Base-by-base conservation (phyloP, 2,797 vertebrate species). In the Brachymystax lenok region DNA sequence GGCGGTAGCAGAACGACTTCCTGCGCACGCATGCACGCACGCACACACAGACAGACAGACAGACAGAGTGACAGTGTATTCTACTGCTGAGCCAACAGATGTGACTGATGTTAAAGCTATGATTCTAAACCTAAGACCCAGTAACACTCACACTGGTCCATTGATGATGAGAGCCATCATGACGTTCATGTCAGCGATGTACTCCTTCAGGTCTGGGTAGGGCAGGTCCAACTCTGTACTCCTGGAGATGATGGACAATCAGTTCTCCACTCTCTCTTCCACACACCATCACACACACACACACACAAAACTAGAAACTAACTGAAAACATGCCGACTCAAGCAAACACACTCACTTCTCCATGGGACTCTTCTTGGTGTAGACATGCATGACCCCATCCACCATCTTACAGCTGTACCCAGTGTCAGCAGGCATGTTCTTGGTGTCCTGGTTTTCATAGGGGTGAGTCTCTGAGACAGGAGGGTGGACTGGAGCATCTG, bases 1-100 rank as follows among this genome's bases (percentile, higher is more conserved):
- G 96, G 2, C 98, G 96, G 88, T 99, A 99, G 91, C 98, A 99
- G 92, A 99, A 99, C 1, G 97, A 99, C 90, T 99, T 99, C 91
- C 98, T 99, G 92, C 52, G 1, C 54, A 7, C 54, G 1, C 54
- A 56, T 8, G 24, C 56, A 61, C n/a, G 3, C 56, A 12, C 59
- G 2, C 2, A 56, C 54, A 56, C 54, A 13, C 51, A 52, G 14
- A 52, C 51, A 52, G 14, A 14, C 12, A 54, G 16, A 54, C 51
- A 54, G 2, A 19, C 3, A 6, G 2, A 56, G 19, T 5, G 5
- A 56, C 54, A 56, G 40, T 46, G 12, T 46, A 46, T 46, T 46
- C 12, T 46, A 46, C 40, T 46, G 40, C 19, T 1, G 5, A 59
- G 17, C 16, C 16, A 19, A 59, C 19, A 59, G 4, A 59, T 59